phyloP scores from a whole-genome alignment of 2,888 invertebrate species.

The Erebia palarica region DNA sequence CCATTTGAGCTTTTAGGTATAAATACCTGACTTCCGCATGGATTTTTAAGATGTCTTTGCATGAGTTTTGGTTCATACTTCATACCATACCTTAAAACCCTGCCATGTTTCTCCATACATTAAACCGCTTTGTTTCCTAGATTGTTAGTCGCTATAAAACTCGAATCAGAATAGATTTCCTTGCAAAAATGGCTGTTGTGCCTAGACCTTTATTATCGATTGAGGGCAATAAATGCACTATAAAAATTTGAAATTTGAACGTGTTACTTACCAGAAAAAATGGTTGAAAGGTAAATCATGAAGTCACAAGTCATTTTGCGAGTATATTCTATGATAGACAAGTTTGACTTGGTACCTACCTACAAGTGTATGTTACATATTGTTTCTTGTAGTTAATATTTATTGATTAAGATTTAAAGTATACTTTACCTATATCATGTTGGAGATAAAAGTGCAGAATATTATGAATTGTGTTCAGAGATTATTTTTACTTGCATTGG shows the following conservation, averaged over 20 bases:
- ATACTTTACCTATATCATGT: constrained; percentile 1
- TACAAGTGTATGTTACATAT: not conserved
- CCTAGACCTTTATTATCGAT: not conserved
- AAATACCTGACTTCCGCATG: too few relatives aligned
- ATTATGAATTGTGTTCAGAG: not conserved
- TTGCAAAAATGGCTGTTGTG: too few relatives aligned
- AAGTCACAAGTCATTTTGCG: constrained; percentile 11
- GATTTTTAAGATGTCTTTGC: too few relatives aligned
- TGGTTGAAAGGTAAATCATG: constrained; percentile 14
- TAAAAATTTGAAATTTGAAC: not conserved
- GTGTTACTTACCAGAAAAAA: not conserved
- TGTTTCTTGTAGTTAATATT: not conserved
- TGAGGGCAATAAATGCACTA: constrained; percentile 3
- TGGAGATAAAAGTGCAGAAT: not conserved
- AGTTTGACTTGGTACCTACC: not conserved
- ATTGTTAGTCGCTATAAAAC: too few relatives aligned
- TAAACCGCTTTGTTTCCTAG: too few relatives aligned
- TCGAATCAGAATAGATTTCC: too few relatives aligned
- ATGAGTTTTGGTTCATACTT: too few relatives aligned
- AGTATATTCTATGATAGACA: not conserved
- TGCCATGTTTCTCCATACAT: too few relatives aligned
- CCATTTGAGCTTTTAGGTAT: too few relatives aligned
- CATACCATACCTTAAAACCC: too few relatives aligned
- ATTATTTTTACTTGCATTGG: not conserved
- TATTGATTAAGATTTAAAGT: not conserved